Conservation (phyloP, 1,140 invertebrate genomes). For the Hypothenemus hampei region DNA sequence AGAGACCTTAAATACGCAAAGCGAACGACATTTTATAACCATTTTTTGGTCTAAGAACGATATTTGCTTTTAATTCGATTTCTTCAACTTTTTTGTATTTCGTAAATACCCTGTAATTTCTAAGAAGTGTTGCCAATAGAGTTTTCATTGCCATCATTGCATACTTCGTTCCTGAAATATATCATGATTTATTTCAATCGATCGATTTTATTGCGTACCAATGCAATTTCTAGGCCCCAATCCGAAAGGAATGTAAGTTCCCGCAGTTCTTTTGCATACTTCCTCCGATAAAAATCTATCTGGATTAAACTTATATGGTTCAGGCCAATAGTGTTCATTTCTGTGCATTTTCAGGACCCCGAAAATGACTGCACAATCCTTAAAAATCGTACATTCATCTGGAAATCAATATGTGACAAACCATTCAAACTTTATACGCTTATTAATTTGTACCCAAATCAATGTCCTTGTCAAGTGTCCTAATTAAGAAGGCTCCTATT, state of each 20-base stretch:
- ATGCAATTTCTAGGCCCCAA: constrained; percentile 73
- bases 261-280: constrained; percentile 55
- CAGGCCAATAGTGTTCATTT: constrained; percentile 56
- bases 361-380: constrained; percentile 19
- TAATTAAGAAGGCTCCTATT: constrained; percentile 65
- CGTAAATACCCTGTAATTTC: constrained; percentile 35
- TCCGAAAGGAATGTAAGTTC: constrained; percentile 69
- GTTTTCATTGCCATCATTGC: constrained; percentile 47
- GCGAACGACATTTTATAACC: constrained; percentile 29
- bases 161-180: constrained; percentile 45
- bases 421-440: background rate
- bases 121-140: constrained; percentile 40
- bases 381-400: constrained; percentile 29
- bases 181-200: background rate
- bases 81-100: constrained; percentile 27
- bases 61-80: constrained; percentile 27
- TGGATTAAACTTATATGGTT: constrained; percentile 71
- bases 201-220: constrained; percentile 38
- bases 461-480: constrained; percentile 56
- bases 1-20: no score
- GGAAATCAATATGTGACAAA: no score
- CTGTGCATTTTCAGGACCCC: constrained; percentile 52
- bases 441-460: constrained; percentile 49
- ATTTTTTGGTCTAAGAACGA: constrained; percentile 26
- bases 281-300: constrained; percentile 68